Evolutionary conservation across 2,888 invertebrate species (phyloP), one percentile per base, ranked within the genome.

Genomic region (Nomada fucata): DNA sequence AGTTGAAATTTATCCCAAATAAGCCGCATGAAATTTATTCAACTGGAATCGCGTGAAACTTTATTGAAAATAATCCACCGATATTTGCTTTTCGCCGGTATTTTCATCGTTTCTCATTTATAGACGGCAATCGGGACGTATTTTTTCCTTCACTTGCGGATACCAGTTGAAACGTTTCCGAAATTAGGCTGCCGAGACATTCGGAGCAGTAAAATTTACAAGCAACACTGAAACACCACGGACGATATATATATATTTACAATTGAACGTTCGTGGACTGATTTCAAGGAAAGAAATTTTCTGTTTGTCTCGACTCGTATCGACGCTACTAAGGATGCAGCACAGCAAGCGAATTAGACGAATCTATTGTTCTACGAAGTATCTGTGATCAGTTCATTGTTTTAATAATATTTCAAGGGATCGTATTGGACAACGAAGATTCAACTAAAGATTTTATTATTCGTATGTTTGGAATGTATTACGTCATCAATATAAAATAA

Each of bases 11-110:
- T 55, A 63, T 55, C 26, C 13, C 10, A 63, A 53, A 64, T 72
- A 64, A 72, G 44, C 53, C 44, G 55, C 11, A 23, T 23, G 63
- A 44, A 55, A 63, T 72, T 72, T 72, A 63, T 64, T 55, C 55
- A 15, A 55, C 26, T 13, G 55, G 13, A 47, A 47, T 65, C 44
- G 13, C 15, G 29, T 9, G 29, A 47, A 44, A 55, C 47, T 55
- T 47, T 29, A 29, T 26, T 44, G 42, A 44, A 47, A 47, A 44
- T 44, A 55, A 73, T 63, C 26, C 53, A n/a, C 7, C 44, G 53
- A 47, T 44, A 29, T 47, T 20, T 29, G 26, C 44, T 64, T 65
- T 73, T 55, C 10, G 23, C 10, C 15, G 15, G 18, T 53, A n/a
- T 42, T 29, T 64, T n/a, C 3, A 2, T 0, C 2, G 9, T 15